Evolutionary conservation across 2,113 vertebrate genomes (phyloP).

Genomic region (Limnothrissa miodon): DNA sequence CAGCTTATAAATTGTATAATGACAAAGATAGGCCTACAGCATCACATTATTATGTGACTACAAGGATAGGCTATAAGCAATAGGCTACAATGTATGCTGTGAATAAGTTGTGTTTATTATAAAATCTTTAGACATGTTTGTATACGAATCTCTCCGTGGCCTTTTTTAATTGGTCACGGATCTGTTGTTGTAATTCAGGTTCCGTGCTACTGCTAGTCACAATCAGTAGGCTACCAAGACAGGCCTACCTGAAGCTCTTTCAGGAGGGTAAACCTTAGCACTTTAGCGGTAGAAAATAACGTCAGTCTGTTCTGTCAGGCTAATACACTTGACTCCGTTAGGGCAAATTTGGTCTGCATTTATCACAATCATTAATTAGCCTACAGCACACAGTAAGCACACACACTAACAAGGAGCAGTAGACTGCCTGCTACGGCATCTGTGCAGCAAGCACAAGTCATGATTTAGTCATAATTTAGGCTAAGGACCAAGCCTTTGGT

Average conservation of each 20-base stretch:
- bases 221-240: neutral
- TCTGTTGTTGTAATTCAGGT: constrained; percentile 45
- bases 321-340: no score
- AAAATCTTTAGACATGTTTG: constrained; percentile 69
- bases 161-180: constrained; percentile 47
- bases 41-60: no score
- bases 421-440: no score
- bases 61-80: constrained; percentile 55
- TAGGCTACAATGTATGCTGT: constrained; percentile 45
- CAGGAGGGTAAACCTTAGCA: neutral
- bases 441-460: no score
- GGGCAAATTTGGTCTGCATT: no score
- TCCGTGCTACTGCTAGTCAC: neutral
- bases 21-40: constrained; percentile 63
- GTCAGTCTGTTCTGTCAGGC: no score
- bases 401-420: no score
- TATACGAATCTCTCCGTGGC: constrained; percentile 38
- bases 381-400: no score
- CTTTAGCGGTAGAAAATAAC: no score
- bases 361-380: no score
- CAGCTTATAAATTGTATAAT: constrained; percentile 53
- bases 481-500: no score
- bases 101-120: constrained; percentile 73
- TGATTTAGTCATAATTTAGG: no score
- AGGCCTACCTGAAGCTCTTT: neutral